Conservation (phyloP, 2,888 invertebrate genomes). For the Dendrolimus houi region DNA sequence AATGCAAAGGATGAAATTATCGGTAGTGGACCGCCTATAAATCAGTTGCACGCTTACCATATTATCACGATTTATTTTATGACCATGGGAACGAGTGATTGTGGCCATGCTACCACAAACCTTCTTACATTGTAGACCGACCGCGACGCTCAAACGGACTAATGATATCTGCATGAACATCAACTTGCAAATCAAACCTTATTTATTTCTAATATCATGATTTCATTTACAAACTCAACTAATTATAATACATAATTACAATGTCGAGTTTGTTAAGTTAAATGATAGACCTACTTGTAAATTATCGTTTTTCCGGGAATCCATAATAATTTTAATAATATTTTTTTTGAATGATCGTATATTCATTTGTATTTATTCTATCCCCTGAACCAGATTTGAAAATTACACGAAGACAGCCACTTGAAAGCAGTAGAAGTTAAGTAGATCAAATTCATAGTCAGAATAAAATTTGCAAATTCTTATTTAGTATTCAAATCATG, state of each 20-base stretch:
- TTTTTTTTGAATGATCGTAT: neutral
- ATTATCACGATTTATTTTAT: conserved; percentile 47
- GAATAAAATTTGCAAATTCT: conserved; percentile 9
- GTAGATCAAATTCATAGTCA: too few species aligned
- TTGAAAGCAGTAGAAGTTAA: too few species aligned
- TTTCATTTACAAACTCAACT: too few species aligned
- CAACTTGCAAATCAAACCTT: conserved; percentile 6
- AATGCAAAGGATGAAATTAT: conserved; percentile 54
- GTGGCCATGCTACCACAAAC: conserved; percentile 28
- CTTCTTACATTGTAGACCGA: conserved; percentile 22
- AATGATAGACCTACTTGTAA: too few species aligned
- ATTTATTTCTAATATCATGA: too few species aligned
- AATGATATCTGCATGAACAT: conserved; percentile 40
- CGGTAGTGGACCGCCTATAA: conserved; percentile 35
- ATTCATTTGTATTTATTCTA: neutral
- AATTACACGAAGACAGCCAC: neutral
- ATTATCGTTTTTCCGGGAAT: too few species aligned
- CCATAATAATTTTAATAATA: too few species aligned
- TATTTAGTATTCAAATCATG: conserved; percentile 7
- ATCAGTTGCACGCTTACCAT: conserved; percentile 45
- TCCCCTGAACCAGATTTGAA: too few species aligned
- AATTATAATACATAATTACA: too few species aligned
- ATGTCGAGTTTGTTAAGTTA: too few species aligned
- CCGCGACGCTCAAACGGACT: conserved; percentile 21
- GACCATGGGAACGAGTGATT: conserved; percentile 43